Conservation (phyloP, 2,113 vertebrate species). For the Echinops telfairi region DNA sequence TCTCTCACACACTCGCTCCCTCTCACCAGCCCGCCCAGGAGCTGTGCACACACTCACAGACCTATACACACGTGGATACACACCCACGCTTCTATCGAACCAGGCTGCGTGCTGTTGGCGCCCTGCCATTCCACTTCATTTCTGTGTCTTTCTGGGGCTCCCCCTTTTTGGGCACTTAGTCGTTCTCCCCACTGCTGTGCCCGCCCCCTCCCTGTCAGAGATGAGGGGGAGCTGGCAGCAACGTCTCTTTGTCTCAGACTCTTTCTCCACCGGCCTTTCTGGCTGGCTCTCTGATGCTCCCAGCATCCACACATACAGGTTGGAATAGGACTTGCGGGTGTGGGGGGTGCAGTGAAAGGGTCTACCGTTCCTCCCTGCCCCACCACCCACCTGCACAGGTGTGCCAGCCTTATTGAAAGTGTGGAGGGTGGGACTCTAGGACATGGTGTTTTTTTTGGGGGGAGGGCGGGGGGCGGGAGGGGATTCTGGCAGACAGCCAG, state of each 20-base stretch:
- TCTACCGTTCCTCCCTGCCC: no score
- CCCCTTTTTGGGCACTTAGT: not conserved
- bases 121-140: not conserved
- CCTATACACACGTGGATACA: not conserved
- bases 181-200: no score
- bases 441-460: no score
- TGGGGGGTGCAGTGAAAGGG: not conserved
- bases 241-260: slow-evolving; percentile 68
- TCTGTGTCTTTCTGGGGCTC: not conserved
- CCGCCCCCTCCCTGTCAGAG: not conserved
- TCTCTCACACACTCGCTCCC: not conserved
- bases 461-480: no score
- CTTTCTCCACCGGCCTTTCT: not conserved
- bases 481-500: not conserved
- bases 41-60: not conserved
- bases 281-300: not conserved
- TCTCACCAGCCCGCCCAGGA: not conserved
- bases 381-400: not conserved
- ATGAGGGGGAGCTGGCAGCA: slow-evolving; percentile 69
- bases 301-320: slow-evolving; percentile 17
- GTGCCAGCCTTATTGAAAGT: not conserved
- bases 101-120: not conserved
- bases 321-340: no score
- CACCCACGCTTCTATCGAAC: not conserved
- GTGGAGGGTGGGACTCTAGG: not conserved